phyloP scores from a whole-genome alignment of 1,140 invertebrate species.

The Sitophilus oryzae region DNA sequence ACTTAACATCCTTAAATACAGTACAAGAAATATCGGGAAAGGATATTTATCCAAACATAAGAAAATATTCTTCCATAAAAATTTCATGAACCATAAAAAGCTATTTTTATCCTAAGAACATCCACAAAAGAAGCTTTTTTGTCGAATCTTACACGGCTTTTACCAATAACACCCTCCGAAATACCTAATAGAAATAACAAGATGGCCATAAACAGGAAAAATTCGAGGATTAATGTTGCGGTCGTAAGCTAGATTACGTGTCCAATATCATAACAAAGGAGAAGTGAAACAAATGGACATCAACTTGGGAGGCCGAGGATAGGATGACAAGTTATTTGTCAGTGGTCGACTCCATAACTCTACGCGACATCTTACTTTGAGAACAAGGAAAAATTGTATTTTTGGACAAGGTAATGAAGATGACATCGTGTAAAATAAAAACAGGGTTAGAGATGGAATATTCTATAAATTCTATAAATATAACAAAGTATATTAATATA shows the following conservation, averaged over 20 bases:
- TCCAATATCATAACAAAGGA: constrained; percentile 13
- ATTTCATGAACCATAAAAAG: too few species aligned
- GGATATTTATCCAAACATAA: too few species aligned
- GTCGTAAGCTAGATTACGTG: constrained; percentile 10
- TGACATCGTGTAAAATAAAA: background rate
- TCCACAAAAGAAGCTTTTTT: too few species aligned
- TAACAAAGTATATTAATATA: too few species aligned
- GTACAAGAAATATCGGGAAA: too few species aligned
- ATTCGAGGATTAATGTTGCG: constrained; percentile 3
- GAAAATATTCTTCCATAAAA: too few species aligned
- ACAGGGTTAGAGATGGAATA: too few species aligned
- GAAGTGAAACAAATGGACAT: constrained; percentile 8
- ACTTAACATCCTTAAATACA: too few species aligned
- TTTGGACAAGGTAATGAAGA: constrained; percentile 10
- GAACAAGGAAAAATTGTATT: constrained; percentile 10
- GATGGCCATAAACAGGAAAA: background rate
- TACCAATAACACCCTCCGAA: background rate
- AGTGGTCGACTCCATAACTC: constrained; percentile 12
- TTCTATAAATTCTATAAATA: too few species aligned
- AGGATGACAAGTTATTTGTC: constrained; percentile 21
- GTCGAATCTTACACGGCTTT: too few species aligned
- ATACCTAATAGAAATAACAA: background rate
- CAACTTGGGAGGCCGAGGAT: constrained; percentile 3
- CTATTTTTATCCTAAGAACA: too few species aligned
- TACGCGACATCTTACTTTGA: constrained; percentile 5